A percentile compares a stretch with the other conserved stretches of the same genome.
Evolutionary conservation across 2,888 invertebrate species (phyloP).

Genomic region (Hirtodrosophila duncani): DNA sequence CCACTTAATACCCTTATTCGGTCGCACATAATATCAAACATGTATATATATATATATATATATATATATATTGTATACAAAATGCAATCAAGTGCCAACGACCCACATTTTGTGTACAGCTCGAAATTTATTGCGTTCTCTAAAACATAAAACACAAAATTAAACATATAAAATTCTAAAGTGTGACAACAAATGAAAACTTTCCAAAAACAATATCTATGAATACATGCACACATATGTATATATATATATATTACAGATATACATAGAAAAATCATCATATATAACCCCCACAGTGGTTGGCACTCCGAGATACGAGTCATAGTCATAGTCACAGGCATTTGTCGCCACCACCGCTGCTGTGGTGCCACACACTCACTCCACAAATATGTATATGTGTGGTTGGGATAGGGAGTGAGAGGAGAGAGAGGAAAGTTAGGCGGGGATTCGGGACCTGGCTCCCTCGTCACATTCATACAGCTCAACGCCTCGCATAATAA

Average conservation of each 20-base stretch:
- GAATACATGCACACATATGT: too few relatives aligned
- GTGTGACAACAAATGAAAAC: constrained; percentile 23
- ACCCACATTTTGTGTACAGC: constrained; percentile 25
- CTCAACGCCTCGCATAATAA: too few relatives aligned
- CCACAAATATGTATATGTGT: background rate
- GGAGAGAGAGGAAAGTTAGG: too few relatives aligned
- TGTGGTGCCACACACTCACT: constrained; percentile 7
- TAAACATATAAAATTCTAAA: constrained; percentile 26
- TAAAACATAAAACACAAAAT: constrained; percentile 16
- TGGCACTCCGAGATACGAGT: too few relatives aligned
- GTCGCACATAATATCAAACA: too few relatives aligned
- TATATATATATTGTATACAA: constrained; percentile 6
- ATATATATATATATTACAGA: background rate
- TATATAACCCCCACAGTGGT: too few relatives aligned
- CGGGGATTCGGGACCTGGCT: too few relatives aligned
- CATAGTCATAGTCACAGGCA: too few relatives aligned
- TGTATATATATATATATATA: background rate
- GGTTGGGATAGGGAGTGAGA: too few relatives aligned
- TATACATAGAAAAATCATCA: too few relatives aligned
- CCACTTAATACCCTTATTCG: too few relatives aligned
- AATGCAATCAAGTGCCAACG: constrained; percentile 42
- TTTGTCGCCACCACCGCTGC: too few relatives aligned
- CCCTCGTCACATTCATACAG: constrained; percentile 6
- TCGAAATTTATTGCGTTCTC: constrained; percentile 18
- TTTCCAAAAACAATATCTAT: background rate